Evolutionary conservation across 1,140 invertebrate genomes (phyloP), one percentile per base, ranked within the genome.

Genomic region (Eubasilissa regina): DNA sequence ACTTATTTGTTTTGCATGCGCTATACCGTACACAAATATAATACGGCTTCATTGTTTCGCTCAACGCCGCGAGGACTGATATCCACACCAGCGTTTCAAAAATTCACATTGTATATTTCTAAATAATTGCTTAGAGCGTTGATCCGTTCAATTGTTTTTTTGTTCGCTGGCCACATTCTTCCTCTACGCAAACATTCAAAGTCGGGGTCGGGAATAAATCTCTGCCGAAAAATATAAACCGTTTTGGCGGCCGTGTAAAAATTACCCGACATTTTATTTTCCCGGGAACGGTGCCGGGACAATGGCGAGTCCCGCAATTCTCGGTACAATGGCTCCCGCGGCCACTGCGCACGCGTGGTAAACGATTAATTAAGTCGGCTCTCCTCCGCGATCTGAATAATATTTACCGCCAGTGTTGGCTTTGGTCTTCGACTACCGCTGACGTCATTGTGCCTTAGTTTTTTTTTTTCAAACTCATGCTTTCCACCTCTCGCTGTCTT

Each of bases 331-430:
- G 48, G 43, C 11, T 21, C 19, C 70, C 7, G 70, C 1, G 21
- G 17, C 8, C 58, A n/a, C 13, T 11, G 11, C 70, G 35, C 53
- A 45, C 15, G 72, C 72, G 72, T 15, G 55, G 12, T 7, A n/a
- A 13, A 53, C 72, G 72, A 75, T 75, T 75, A 75, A 75, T 75
- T 75, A 75, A 75, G 55, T 58, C 72, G 55, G 55, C 43, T 11
- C 55, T 75, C 11, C 17, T 75, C 43, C 55, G 10, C 35, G 35
- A 53, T n/a, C 48, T 35, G 12, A n/a, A 43, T 60, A 75, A 58
- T 55, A 43, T 75, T 75, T 45, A 75, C 55, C 35, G 55, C 15
- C 72, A 7, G 58, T 75, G 21, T 35, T 56, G 8, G 70, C 70
- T 56, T 73, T 75, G 19, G 55, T 11, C 55, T 15, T 58, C 21